phyloP scores from a whole-genome alignment of 2,888 invertebrate species.

The Sinodicranocentrus sp. region DNA sequence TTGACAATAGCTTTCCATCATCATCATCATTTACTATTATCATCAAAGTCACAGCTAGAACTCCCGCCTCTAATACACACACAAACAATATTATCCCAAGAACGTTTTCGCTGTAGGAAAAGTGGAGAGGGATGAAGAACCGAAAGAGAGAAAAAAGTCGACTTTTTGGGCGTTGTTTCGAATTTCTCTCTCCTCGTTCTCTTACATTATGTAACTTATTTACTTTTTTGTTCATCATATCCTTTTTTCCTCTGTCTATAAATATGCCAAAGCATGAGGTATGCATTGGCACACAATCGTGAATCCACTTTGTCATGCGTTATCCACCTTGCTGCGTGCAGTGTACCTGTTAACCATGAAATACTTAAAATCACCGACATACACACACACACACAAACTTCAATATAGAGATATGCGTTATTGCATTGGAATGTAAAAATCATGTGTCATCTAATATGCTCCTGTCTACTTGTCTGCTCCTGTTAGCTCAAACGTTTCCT shows the following conservation, averaged over 20 bases:
- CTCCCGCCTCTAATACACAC: constrained; percentile 58
- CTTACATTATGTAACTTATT: too few relatives aligned
- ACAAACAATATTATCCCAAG: not conserved
- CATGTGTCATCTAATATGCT: constrained; percentile 53
- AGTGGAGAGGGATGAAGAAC: constrained; percentile 1
- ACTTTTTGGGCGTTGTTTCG: constrained; percentile 57
- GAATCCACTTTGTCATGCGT: constrained; percentile 41
- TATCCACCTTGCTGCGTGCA: not conserved
- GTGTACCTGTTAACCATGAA: not conserved
- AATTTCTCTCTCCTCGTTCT: constrained; percentile 49
- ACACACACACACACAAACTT: too few relatives aligned
- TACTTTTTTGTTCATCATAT: constrained; percentile 30
- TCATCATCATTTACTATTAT: constrained; percentile 60
- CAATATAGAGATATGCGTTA: too few relatives aligned
- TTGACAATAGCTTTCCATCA: constrained; percentile 60
- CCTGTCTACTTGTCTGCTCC: constrained; percentile 45
- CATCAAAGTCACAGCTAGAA: constrained; percentile 64
- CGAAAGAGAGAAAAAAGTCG: constrained; percentile 22
- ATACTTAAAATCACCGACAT: too few relatives aligned
- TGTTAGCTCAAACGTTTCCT: constrained; percentile 43
- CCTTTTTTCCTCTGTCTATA: constrained; percentile 22
- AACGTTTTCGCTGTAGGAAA: constrained; percentile 3
- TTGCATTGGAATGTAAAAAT: constrained; percentile 53
- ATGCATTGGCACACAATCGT: constrained; percentile 37
- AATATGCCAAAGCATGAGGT: constrained; percentile 36